phyloP scores from a whole-genome alignment of 2,888 invertebrate species.

The Trichopria drosophilae region DNA sequence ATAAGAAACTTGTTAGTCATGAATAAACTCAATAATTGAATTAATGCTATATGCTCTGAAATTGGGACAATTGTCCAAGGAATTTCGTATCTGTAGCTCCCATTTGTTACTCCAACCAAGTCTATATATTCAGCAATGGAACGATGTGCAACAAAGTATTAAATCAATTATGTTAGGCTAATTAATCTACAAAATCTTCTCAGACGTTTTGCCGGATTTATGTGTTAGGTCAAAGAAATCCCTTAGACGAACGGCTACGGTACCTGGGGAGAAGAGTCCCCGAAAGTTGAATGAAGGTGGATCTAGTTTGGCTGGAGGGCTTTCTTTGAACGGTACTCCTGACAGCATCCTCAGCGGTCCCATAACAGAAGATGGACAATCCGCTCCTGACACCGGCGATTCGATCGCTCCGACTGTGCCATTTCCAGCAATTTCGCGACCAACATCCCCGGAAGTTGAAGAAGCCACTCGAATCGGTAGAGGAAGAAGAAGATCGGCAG shows the following conservation, averaged over 20 bases:
- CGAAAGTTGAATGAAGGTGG: constrained; percentile 25
- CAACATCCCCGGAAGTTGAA: constrained; percentile 36
- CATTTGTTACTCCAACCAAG: too few relatives aligned
- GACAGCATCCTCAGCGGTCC: constrained; percentile 46
- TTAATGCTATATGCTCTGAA: too few relatives aligned
- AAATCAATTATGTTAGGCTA: too few relatives aligned
- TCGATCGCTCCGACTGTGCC: constrained; percentile 42
- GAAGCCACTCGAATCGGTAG: not conserved
- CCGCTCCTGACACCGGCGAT: constrained; percentile 45
- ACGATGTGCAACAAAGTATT: too few relatives aligned
- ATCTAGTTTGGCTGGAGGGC: constrained; percentile 24
- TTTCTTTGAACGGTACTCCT: constrained; percentile 45
- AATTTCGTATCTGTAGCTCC: too few relatives aligned
- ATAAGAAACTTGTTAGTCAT: too few relatives aligned
- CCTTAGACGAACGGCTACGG: constrained; percentile 47
- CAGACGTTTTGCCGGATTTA: too few relatives aligned
- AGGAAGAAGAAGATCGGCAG: constrained; percentile 27
- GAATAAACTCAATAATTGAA: too few relatives aligned
- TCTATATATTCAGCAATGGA: too few relatives aligned
- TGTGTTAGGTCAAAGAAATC: constrained; percentile 28
- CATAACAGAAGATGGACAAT: constrained; percentile 38
- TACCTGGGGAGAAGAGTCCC: constrained; percentile 43
- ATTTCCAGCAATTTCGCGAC: constrained; percentile 41
- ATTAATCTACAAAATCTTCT: too few relatives aligned
- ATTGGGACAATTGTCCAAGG: too few relatives aligned